A percentile compares a stretch with the other conserved stretches of the same genome.
These are phyloP conservation scores for Andrena dorsata DNA, from an alignment of 2,888 invertebrate genomes.

Conservation along the genomic window DNA sequence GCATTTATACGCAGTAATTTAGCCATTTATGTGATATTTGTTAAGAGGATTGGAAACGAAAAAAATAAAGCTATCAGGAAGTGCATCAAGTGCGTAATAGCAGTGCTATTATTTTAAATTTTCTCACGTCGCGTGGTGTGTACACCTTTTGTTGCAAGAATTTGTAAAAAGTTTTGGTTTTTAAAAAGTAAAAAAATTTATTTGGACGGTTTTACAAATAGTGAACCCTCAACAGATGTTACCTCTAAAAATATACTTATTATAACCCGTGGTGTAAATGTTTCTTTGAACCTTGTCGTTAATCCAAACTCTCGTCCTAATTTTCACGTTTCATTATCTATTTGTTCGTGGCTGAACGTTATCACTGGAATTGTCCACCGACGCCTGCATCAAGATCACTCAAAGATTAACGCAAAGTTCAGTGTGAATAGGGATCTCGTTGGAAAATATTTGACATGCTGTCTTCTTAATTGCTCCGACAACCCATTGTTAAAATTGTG, in stretches of 20 bases:
- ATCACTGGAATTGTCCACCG: slow-evolving; percentile 28
- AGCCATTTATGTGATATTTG: background rate
- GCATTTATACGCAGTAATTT: background rate
- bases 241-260: slow-evolving; percentile 17
- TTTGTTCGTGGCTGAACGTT: background rate
- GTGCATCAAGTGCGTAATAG: background rate
- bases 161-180: background rate
- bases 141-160: background rate
- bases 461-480: background rate
- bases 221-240: slow-evolving; percentile 6
- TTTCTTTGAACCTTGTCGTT: background rate
- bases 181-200: background rate
- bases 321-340: background rate
- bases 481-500: background rate
- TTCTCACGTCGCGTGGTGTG: background rate
- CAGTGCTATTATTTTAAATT: background rate
- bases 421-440: slow-evolving; percentile 3
- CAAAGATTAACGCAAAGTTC: slow-evolving; percentile 5
- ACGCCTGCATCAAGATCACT: background rate
- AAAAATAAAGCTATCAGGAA: background rate
- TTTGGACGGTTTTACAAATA: background rate
- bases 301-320: background rate
- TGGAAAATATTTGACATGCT: background rate
- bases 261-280: background rate
- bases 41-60: too few relatives aligned